phyloP scores from a whole-genome alignment of 1,140 invertebrate genomes.

The Meloidogyne hapla region DNA sequence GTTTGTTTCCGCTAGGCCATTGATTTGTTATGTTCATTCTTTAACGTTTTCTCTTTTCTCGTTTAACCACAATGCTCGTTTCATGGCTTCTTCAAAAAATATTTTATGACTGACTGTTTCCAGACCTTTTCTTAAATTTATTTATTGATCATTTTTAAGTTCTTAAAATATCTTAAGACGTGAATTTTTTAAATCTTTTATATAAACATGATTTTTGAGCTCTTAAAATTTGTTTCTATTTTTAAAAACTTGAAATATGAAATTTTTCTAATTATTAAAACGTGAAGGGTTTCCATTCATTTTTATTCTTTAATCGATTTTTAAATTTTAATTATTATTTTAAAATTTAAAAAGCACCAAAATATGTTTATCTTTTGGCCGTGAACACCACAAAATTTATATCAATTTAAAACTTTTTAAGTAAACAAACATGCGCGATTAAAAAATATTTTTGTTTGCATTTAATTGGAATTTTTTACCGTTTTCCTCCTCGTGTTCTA shows the following conservation, averaged over 20 bases:
- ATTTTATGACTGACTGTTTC: neutral
- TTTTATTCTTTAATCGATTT: too few species aligned
- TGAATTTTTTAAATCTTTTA: too few species aligned
- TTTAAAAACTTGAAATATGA: too few species aligned
- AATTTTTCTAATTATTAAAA: too few species aligned
- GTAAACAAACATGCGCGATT: neutral
- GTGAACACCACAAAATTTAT: neutral
- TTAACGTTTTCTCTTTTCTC: neutral
- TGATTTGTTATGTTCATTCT: constrained; percentile 14
- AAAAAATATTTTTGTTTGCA: neutral
- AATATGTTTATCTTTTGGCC: too few species aligned
- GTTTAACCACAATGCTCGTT: neutral
- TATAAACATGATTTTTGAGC: too few species aligned
- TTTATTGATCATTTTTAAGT: neutral
- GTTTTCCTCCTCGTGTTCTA: neutral
- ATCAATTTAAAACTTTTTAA: neutral
- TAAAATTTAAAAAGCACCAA: too few species aligned
- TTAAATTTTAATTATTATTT: too few species aligned
- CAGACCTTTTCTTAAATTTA: neutral
- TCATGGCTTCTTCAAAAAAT: constrained; percentile 8
- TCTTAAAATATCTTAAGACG: neutral
- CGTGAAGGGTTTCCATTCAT: too few species aligned
- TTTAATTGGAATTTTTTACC: neutral
- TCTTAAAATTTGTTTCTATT: too few species aligned
- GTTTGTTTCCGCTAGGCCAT: neutral